Base-by-base conservation (phyloP, 2,113 vertebrate genomes). In the Callipepla squamata region DNA sequence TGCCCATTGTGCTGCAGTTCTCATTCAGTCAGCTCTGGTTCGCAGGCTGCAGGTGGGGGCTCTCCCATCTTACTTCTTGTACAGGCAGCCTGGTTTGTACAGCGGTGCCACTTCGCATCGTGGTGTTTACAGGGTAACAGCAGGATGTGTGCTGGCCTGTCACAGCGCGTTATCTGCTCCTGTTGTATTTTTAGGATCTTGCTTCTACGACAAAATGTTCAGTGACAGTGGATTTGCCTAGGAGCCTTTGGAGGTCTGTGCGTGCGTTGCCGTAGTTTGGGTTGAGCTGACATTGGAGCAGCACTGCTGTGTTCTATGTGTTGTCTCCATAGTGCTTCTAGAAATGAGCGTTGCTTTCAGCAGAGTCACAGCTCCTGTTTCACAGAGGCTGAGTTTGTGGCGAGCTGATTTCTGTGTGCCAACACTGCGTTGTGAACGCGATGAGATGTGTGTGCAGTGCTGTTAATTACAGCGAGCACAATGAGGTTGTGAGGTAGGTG, bases 151-250 rank as follows among this genome's bases (percentile, higher is more conserved):
- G 32, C 93, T 0, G 51, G 13, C 26, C 94, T 94, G 92, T 95
- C 92, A 45, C 90, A 16, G n/a, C 50, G 84, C 88, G 83, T 96
- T 89, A 87, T 61, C 96, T 80, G 44, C 92, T 77, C 50, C 7
- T 51, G 80, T 26, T 57, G 3, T 67, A 85, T 91, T 96, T 92
- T 87, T 44, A 87, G 87, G 90, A 89, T 85, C 42, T 80, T 50
- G 90, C 94, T 90, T 66, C 82, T 68, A 75, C 91, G 91, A 97
- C 69, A 83, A 90, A 88, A 86, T 95, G 84, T 36, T 96, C 90
- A n/a, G 92, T 88, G 90, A 90, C 90, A 91, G 83, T 63, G 5
- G 70, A 42, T 93, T 93, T 95, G 83, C 80, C 70, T 69, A 25
- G 77, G 17, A 66, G 72, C 80, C 94, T 94, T 93, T 90, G 70